Percentiles rank a stretch among this genome's conserved stretches.
These are phyloP conservation scores for Sebastes schlegelii DNA, from an alignment of 2,113 vertebrate genomes.

Conservation along the genomic window DNA sequence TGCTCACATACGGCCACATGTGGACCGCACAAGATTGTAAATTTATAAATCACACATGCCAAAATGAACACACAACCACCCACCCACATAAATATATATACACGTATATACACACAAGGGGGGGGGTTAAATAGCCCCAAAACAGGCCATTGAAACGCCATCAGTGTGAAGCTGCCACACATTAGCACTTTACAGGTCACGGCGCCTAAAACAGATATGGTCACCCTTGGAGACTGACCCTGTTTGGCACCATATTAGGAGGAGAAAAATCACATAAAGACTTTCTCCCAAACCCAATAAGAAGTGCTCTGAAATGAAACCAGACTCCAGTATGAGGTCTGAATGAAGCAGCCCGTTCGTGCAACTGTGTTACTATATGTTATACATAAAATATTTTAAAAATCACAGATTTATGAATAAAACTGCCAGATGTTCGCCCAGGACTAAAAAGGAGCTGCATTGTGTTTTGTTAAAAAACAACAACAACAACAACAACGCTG, in stretches of 20 bases:
- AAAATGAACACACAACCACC: conserved; percentile 27
- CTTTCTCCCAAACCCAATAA: conserved; percentile 27
- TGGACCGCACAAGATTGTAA: conserved; percentile 67
- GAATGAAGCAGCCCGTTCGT: neutral
- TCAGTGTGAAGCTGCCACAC: conserved; percentile 74
- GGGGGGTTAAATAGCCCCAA: conserved; percentile 30
- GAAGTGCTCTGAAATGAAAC: conserved; percentile 22
- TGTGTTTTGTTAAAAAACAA: neutral
- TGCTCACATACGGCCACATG: conserved; percentile 70
- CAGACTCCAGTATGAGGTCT: conserved; percentile 9
- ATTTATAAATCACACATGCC: conserved; percentile 45
- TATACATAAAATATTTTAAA: neutral
- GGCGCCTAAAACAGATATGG: conserved; percentile 66
- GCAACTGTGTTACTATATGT: conserved; percentile 1
- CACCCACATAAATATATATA: neutral
- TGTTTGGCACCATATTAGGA: conserved; percentile 33
- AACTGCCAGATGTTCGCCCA: neutral
- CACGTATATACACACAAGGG: neutral
- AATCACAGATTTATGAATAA: conserved; percentile 2
- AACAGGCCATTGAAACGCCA: conserved; percentile 55
- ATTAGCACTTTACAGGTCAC: conserved; percentile 76
- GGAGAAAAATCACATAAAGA: conserved; percentile 54
- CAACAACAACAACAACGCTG: neutral
- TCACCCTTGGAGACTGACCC: conserved; percentile 51
- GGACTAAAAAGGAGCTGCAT: neutral